A percentile compares a stretch with the other conserved stretches of the same genome.
These are phyloP conservation scores for human (Homo sapiens) DNA, from an alignment of 2,113 vertebrate genomes.

Conservation along the genomic window GRCh38 chr6:85291501-85292000, in stretches of 20 bases:
- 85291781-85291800: conserved; percentile 89
- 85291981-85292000: conserved; percentile 89
- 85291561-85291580: conserved; percentile 93
- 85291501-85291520: conserved; percentile 92
- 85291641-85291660: conserved; percentile 89
- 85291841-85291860: conserved; percentile 93
- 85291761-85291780: conserved; percentile 89
- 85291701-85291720: conserved; percentile 93
- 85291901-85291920: no score
- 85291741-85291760: conserved; percentile 92
- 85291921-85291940: conserved; percentile 82
- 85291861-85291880: conserved; percentile 92
- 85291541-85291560: conserved; percentile 85
- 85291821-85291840: conserved; percentile 89
- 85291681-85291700: conserved; percentile 92
- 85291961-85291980: conserved; percentile 95
- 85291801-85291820: conserved; percentile 98
- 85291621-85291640: conserved; percentile 91
- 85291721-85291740: conserved; percentile 95
- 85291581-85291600: conserved; percentile 94
- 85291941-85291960: conserved; percentile 87
- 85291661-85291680: conserved; percentile 86
- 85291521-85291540: conserved; percentile 85
- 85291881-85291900: conserved; percentile 17
- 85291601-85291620: conserved; percentile 94